Percentiles rank a stretch among this genome's conserved stretches.
These are phyloP conservation scores for Telmatherina bonti DNA, from an alignment of 2,797 vertebrate species.

Conservation along the genomic window DNA sequence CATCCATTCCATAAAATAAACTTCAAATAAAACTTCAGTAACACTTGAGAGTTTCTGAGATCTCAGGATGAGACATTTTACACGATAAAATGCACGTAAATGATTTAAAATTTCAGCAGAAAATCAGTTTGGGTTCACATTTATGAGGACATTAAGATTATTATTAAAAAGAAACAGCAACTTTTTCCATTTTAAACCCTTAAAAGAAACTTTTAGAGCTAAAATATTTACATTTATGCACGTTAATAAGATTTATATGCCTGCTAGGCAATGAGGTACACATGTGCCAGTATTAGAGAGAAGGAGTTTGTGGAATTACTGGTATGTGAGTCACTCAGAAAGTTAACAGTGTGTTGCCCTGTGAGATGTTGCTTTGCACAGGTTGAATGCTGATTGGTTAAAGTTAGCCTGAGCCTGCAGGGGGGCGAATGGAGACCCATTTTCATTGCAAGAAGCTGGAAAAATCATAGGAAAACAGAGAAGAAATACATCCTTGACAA, in stretches of 20 bases:
- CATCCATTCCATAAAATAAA: too few relatives aligned
- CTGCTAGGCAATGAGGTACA: background rate
- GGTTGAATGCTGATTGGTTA: background rate
- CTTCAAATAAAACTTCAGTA: too few relatives aligned
- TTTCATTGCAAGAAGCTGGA: background rate
- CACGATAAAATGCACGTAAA: background rate
- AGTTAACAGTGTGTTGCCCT: background rate
- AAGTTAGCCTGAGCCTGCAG: background rate
- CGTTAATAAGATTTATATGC: background rate
- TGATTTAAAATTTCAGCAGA: background rate
- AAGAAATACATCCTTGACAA: too few relatives aligned
- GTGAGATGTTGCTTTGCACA: background rate
- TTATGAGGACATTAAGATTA: background rate
- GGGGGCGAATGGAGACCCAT: background rate
- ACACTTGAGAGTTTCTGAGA: background rate
- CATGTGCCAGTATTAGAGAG: background rate
- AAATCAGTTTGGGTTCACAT: background rate
- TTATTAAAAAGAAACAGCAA: background rate
- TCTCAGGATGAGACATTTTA: background rate
- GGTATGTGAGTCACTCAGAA: background rate
- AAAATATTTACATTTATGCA: background rate
- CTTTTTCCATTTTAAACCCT: background rate
- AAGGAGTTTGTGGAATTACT: background rate
- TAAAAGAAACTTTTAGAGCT: too few relatives aligned
- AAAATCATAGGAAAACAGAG: too few relatives aligned